Base-by-base conservation (phyloP, 2,113 vertebrate genomes). In the Quiscalus mexicanus region DNA sequence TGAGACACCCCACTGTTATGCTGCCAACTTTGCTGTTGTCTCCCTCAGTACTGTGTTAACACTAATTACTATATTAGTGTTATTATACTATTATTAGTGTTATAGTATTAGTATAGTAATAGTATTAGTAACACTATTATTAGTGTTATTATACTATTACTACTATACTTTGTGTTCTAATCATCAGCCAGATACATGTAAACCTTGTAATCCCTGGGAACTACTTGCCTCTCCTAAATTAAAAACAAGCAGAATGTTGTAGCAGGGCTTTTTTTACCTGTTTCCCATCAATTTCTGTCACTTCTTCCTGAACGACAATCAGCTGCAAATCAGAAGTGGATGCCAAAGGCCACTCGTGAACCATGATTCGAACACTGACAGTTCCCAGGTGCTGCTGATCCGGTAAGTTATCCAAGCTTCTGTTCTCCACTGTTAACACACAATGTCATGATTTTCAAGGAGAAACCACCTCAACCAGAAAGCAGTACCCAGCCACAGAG, bases 221-320 rank as follows among this genome's bases (percentile, higher is more conserved):
- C 30, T 35, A 28, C 39, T 74, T 77, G 59, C 55, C 17, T 50
- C 39, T 84, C 18, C 35, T 80, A 74, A 70, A 86, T 63, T 20
- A 53, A 70, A 81, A 67, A 10, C 15, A 78, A 81, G 39, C 12
- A 28, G 23, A 41, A 31, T 17, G 10, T 30, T 65, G 47, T 18
- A 76, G 11, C 24, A 47, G 15, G 21, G 5, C 1, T 1, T 14
- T 63, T 59, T 93, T 97, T 97, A 99, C 99, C 98, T 99, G 97
- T 95, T 98, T 98, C 69, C 99, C 98, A 68, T 99, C 99, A 96
- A 99, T 94, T 96, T 99, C 98, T 42, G 99, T 99, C 56, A 99
- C 98, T 96, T 99, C 98, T 89, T 98, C 98, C 95, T 99, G 99
- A 96, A 99, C 97, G 68, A 99, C 98, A 95, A 99, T 98, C 65